Percentiles rank a stretch among this genome's conserved stretches.
phyloP scores from a whole-genome alignment of 2,888 invertebrate genomes.

The Neria commutata region DNA sequence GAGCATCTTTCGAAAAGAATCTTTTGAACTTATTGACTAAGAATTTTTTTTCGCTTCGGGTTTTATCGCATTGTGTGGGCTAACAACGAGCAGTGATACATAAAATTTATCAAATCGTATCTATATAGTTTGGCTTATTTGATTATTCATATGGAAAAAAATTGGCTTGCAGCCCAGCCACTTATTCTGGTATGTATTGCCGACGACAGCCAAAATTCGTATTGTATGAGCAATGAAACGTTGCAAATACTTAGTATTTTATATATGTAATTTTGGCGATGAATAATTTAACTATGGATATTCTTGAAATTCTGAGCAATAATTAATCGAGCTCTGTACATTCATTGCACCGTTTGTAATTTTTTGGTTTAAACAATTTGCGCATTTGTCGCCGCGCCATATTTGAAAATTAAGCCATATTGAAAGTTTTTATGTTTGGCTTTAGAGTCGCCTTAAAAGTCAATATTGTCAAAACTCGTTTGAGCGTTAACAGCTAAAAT shows the following conservation, averaged over 20 bases:
- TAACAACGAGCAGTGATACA: conserved; percentile 30
- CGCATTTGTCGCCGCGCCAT: neutral
- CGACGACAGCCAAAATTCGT: too few species aligned
- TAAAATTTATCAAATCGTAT: conserved; percentile 23
- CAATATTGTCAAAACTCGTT: neutral
- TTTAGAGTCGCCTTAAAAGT: neutral
- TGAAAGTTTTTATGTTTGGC: neutral
- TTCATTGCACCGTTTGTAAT: too few species aligned
- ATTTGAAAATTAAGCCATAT: neutral
- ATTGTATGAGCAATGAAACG: too few species aligned
- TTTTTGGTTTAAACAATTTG: neutral
- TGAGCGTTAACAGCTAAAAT: too few species aligned
- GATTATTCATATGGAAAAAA: too few species aligned
- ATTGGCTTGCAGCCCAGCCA: too few species aligned
- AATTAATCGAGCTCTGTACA: too few species aligned
- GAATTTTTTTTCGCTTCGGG: neutral
- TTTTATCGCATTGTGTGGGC: conserved; percentile 3
- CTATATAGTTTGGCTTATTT: too few species aligned
- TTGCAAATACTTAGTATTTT: too few species aligned
- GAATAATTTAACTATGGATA: neutral
- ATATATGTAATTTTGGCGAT: neutral
- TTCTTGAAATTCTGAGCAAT: neutral
- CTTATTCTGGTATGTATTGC: too few species aligned
- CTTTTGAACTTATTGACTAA: conserved; percentile 11
- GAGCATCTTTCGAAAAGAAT: neutral